A percentile compares a stretch with the other conserved stretches of the same genome.
Evolutionary conservation across 2,888 invertebrate genomes (phyloP).

Genomic region (Apamea sordens): DNA sequence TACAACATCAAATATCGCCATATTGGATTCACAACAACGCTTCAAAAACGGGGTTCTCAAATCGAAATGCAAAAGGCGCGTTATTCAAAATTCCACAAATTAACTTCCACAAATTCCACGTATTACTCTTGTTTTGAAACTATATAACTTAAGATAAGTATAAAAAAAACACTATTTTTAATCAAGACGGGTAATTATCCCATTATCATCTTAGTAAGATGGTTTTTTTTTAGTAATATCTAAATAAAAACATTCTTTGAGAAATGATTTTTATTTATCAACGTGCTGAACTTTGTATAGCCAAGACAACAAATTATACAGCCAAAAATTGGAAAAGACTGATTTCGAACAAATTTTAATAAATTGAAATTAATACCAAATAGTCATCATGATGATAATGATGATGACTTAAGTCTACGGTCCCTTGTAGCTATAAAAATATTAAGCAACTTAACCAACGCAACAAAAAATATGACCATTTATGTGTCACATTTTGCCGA

Average conservation of each 20-base stretch:
- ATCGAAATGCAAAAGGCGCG: constrained; percentile 79
- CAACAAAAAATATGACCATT: background rate
- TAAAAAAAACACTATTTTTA: background rate
- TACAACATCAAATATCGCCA: constrained; percentile 91
- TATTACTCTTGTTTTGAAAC: constrained; percentile 12
- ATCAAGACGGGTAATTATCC: background rate
- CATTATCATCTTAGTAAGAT: background rate
- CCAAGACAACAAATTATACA: constrained; percentile 34
- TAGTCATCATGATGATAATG: background rate
- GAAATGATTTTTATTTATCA: constrained; percentile 20
- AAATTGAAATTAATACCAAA: background rate
- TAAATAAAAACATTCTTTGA: background rate
- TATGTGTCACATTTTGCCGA: too few species aligned
- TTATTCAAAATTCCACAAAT: constrained; percentile 71
- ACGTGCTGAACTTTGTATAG: background rate
- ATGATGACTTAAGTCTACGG: background rate
- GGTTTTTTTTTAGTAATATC: constrained; percentile 1
- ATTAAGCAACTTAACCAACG: background rate
- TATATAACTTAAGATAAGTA: background rate
- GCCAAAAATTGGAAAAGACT: constrained; percentile 10
- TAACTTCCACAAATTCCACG: too few species aligned
- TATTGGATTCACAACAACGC: constrained; percentile 94
- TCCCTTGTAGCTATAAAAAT: background rate
- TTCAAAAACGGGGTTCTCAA: constrained; percentile 90
- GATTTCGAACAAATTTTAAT: background rate